phyloP scores from a whole-genome alignment of 1,140 invertebrate species.

The Heterodera schachtii region DNA sequence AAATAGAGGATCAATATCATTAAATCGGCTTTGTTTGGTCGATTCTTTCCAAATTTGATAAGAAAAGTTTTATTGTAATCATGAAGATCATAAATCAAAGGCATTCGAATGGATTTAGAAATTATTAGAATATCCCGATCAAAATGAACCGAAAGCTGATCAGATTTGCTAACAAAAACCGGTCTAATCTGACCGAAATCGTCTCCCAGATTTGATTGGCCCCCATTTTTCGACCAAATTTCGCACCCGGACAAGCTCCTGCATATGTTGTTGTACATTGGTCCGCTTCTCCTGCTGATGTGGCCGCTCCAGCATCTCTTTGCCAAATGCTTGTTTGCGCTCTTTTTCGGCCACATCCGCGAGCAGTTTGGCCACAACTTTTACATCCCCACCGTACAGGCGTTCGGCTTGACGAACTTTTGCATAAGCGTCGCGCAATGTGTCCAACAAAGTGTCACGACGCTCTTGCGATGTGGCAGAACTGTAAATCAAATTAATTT shows the following conservation, averaged over 20 bases:
- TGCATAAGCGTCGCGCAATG: conserved; percentile 11
- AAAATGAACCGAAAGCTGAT: no score
- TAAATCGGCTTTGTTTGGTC: no score
- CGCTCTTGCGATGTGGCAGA: neutral
- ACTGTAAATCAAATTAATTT: neutral
- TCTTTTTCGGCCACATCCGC: neutral
- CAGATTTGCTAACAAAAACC: no score
- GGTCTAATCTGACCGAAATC: no score
- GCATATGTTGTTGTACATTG: neutral
- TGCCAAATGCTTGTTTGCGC: neutral
- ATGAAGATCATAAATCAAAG: no score
- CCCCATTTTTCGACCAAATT: no score
- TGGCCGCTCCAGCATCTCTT: neutral
- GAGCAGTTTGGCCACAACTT: neutral
- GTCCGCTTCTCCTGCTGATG: conserved; percentile 9
- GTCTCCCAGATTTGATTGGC: no score
- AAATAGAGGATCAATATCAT: no score
- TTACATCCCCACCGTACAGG: conserved; percentile 6
- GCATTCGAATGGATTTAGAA: no score
- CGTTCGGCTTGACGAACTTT: conserved; percentile 1
- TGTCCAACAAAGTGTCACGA: neutral
- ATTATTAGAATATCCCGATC: no score
- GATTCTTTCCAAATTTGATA: no score
- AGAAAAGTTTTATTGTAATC: no score
- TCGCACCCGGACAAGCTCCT: neutral